Evolutionary conservation across 2,113 vertebrate species (phyloP).

Genomic region (Nanger granti): DNA sequence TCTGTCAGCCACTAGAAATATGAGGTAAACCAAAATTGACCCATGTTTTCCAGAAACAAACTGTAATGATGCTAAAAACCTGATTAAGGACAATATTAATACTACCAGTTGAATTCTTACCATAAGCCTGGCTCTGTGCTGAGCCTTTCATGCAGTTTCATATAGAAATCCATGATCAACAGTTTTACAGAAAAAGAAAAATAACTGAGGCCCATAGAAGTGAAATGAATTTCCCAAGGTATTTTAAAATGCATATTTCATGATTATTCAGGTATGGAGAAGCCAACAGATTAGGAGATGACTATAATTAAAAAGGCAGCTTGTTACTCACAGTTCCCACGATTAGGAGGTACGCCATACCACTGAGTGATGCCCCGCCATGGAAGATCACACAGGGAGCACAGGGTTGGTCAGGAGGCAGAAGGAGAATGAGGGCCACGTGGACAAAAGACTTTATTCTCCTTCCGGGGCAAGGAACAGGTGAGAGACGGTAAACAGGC

Average conservation of each 20-base stretch:
- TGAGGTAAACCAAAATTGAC: neutral
- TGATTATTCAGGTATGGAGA: neutral
- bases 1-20: neutral
- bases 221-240: neutral
- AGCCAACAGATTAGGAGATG: neutral
- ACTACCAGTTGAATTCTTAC: neutral
- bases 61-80: neutral
- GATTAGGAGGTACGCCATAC: neutral
- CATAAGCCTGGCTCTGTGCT: neutral
- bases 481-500: neutral
- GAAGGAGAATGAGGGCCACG: rapidly evolving
- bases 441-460: neutral
- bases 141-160: neutral
- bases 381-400: neutral
- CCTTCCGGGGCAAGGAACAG: neutral
- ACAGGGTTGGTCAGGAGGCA: neutral
- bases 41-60: neutral
- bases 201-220: neutral
- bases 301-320: neutral
- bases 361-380: rapidly evolving
- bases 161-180: neutral
- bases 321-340: neutral
- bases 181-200: neutral
- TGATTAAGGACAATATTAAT: neutral
- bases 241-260: neutral